These are phyloP conservation scores for Rotaria sp. DNA, from an alignment of 2,888 invertebrate species.

Conservation along the genomic window DNA sequence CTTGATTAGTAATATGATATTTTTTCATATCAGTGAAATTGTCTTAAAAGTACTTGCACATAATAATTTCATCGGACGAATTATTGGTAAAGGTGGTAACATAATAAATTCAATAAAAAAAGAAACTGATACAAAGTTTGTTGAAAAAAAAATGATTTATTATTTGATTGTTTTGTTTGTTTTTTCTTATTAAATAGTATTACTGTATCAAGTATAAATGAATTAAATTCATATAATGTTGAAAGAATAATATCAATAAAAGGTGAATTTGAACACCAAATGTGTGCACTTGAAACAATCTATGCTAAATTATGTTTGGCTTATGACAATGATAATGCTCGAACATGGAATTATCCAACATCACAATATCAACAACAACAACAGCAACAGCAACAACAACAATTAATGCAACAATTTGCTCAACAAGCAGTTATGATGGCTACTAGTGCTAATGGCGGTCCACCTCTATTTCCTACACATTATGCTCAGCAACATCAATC, in stretches of 20 bases:
- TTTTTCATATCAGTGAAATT: constrained; percentile 66
- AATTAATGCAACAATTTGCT: constrained; percentile 30
- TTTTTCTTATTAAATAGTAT: neutral
- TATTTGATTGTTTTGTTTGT: neutral
- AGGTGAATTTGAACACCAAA: constrained; percentile 81
- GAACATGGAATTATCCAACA: constrained; percentile 27
- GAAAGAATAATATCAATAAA: constrained; percentile 94
- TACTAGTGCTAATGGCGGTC: neutral
- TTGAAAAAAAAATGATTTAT: neutral
- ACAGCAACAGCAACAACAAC: neutral
- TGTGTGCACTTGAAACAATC: constrained; percentile 83
- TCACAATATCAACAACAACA: neutral
- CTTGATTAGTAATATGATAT: neutral
- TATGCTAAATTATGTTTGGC: constrained; percentile 89
- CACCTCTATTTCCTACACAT: neutral
- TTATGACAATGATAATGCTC: constrained; percentile 78
- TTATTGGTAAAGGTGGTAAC: constrained; percentile 92
- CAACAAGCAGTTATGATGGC: neutral
- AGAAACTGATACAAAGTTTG: constrained; percentile 66
- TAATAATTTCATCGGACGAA: constrained; percentile 90
- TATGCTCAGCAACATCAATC: neutral
- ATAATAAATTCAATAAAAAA: constrained; percentile 97
- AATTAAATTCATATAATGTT: constrained; percentile 78
- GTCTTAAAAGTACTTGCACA: constrained; percentile 89
- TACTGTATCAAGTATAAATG: constrained; percentile 67